Evolutionary conservation across 2,113 vertebrate species (phyloP), one percentile per base, ranked within the genome.

Genomic region (Axis porcinus): DNA sequence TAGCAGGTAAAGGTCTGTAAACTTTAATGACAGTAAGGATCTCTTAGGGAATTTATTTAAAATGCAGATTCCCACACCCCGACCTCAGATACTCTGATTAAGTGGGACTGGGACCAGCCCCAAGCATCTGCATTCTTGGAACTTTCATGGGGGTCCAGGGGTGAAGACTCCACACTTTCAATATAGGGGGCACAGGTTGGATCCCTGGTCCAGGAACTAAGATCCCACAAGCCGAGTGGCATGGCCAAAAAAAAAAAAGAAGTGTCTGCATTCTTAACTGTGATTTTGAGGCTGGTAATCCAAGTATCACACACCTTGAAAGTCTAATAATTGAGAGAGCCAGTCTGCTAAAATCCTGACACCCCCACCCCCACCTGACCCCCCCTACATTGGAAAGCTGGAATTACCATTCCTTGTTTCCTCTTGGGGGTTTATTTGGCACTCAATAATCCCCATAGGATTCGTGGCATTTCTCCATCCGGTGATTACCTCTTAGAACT

Each of bases 401-500:
- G 16, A 55, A 79, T 55, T 86, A 36, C 11, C 2, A 6, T 27
- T 79, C 19, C 86, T 62, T 55, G n/a, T 67, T 36, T 92, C 94
- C 87, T 78, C 33, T 70, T 67, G 27, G 52, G 84, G 86, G 45
- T 58, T 70, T n/a, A 0, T 28, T 36, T 83, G 94, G 89, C 93
- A 76, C 74, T 50, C 57, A 28, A n/a, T 57, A 86, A 40, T 58
- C 19, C 94, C 88, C 50, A 36, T 91, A 78, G 97, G 94, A 92
- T 94, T 97, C 67, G 10, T 21, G 58, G 70, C 79, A 33, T 97
- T 93, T 30, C 4, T 78, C 50, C 83, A 15, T 78, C 19, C 30
- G 45, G 15, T 33, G 36, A 82, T n/a, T 25, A n/a, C 96, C 28
- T 21, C 67, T 91, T 95, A 87, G 83, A 97, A 92, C 92, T 95